A percentile compares a stretch with the other conserved stretches of the same genome.
These are phyloP conservation scores for Conus canariensis DNA, from an alignment of 2,888 invertebrate species.

Conservation along the genomic window DNA sequence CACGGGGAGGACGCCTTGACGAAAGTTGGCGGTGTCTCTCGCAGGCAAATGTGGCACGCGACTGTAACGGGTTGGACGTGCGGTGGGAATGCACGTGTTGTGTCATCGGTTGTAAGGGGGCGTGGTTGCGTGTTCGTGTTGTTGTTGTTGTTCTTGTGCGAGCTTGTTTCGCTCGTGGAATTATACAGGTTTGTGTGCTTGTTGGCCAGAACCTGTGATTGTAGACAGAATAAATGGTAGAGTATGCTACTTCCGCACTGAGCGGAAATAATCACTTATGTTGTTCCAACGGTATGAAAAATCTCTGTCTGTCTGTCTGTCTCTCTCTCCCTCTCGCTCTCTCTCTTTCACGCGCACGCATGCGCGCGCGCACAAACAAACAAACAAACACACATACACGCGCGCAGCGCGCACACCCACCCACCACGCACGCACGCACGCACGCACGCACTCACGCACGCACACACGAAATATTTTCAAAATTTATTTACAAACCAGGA, in stretches of 20 bases:
- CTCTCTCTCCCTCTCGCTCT: not conserved
- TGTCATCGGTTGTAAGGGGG: not conserved
- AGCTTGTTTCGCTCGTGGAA: not conserved
- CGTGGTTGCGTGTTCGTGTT: not conserved
- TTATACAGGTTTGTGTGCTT: too few species aligned
- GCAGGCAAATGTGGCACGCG: not conserved
- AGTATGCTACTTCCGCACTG: too few species aligned
- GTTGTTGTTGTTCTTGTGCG: not conserved
- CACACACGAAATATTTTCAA: too few species aligned
- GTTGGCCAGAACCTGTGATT: too few species aligned
- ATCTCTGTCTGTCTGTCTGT: too few species aligned
- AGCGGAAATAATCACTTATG: too few species aligned
- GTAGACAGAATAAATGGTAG: too few species aligned
- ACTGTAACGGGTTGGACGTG: not conserved
- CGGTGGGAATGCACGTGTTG: not conserved
- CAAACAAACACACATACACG: not conserved
- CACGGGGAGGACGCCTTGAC: conserved; percentile 1
- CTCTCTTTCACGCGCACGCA: not conserved
- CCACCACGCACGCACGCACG: too few species aligned
- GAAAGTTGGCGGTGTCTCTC: not conserved
- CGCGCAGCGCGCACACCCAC: too few species aligned
- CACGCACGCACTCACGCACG: too few species aligned
- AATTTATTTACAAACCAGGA: too few species aligned
- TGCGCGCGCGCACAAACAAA: not conserved
- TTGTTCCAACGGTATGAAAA: too few species aligned